Base-by-base conservation (phyloP, 2,797 vertebrate genomes). In the Rhadinocentrus ornatus region DNA sequence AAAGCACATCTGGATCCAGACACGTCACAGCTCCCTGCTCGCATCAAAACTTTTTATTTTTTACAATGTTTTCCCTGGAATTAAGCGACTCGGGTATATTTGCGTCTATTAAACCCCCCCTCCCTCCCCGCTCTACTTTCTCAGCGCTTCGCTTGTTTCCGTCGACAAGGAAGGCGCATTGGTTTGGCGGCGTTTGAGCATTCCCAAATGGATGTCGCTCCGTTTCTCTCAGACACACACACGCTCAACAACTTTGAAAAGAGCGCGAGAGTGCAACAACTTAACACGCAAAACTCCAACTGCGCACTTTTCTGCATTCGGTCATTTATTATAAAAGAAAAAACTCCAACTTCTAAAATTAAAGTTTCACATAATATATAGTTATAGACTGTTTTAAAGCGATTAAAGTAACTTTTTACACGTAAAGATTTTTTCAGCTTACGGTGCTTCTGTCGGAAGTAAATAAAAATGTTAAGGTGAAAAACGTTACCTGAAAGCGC, bases 401-500 rank as follows among this genome's bases (percentile, higher is more conserved):
- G 24, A 46, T 26, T 4, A 13, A 44, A 18, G 41, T 13, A 6
- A 62, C 9, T 69, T 61, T 50, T 22, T n/a, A 11, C 7, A 18
- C 6, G 22, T 31, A 44, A 6, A 44, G 3, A 1, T 1, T 50
- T 6, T 7, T 18, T 16, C 22, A 20, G 16, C 12, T 0, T 20
- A 16, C 27, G 0, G 0, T 1, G 3, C 3, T 1, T 15, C 18
- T 50, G 9, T 22, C 0, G 6, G 4, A 44, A 34, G 29, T 22
- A 66, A 1, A 39, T 1, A 29, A 69, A 66, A 50, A 6, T 20
- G 53, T 20, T 71, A 85, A 26, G 22, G 41, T 29, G 71, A 37
- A 66, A 83, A 84, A 73, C 26, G 39, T 90, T 93, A 93, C 93
- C 92, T 92, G 88, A 82, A 81, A 59, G 84, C 46, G 77, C 77